Evolutionary conservation across 2,113 vertebrate species (phyloP).

Genomic region (Otocyon megalotis): DNA sequence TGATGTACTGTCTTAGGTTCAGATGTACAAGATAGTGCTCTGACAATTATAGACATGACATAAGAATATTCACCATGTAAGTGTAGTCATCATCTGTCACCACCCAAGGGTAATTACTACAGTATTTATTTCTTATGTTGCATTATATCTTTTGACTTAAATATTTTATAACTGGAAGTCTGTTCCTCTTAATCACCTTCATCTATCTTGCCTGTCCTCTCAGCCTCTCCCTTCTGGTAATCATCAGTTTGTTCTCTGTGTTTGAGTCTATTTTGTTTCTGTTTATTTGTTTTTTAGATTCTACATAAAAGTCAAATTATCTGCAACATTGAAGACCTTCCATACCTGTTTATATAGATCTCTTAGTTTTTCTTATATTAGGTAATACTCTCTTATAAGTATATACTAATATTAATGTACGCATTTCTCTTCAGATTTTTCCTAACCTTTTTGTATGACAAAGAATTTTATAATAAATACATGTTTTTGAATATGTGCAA

Average conservation of each 20-base stretch:
- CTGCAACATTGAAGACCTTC: neutral
- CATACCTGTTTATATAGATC: neutral
- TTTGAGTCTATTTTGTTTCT: neutral
- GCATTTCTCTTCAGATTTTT: too few relatives aligned
- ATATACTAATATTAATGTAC: neutral
- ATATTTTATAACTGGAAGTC: neutral
- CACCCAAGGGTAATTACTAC: neutral
- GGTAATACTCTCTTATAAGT: neutral
- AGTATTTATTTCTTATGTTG: neutral
- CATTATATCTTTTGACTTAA: neutral
- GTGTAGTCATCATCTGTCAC: neutral
- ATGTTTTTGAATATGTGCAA: neutral
- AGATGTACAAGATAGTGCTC: neutral
- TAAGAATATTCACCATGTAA: neutral
- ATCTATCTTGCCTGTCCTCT: neutral
- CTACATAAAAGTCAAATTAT: neutral
- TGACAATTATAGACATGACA: neutral
- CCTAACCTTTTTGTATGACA: neutral
- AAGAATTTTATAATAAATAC: neutral
- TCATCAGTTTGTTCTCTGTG: neutral
- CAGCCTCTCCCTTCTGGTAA: neutral
- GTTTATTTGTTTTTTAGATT: neutral
- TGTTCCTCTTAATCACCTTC: neutral
- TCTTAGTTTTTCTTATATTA: neutral
- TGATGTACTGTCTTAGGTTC: neutral